These are phyloP conservation scores for Hemichromis elongatus DNA, from an alignment of 2,113 vertebrate species.

Conservation along the genomic window DNA sequence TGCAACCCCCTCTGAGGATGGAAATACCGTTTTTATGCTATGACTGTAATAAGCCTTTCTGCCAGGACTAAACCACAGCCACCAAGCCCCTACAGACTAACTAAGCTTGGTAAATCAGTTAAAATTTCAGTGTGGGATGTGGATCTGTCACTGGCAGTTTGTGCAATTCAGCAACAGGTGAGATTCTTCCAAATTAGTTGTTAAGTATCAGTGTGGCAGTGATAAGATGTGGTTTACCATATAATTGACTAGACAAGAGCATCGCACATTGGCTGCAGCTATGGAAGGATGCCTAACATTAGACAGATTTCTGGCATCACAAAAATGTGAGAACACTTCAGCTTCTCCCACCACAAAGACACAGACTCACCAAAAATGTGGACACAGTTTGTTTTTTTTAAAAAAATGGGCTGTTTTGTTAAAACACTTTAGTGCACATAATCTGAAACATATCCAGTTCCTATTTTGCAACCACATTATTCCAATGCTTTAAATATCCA, in stretches of 20 bases:
- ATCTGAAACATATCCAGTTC: background rate
- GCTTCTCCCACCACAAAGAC: background rate
- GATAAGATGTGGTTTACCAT: background rate
- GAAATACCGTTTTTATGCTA: background rate
- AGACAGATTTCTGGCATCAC: slow-evolving; percentile 2
- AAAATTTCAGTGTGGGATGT: background rate
- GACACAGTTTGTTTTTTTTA: background rate
- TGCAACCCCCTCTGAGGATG: background rate
- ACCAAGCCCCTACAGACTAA: background rate
- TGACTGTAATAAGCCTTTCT: background rate
- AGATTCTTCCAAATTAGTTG: background rate
- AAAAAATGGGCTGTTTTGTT: background rate
- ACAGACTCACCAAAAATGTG: background rate
- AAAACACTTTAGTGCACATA: background rate
- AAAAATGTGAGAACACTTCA: background rate
- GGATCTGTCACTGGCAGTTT: background rate
- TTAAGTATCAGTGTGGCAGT: slow-evolving; percentile 7
- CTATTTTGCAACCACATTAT: background rate
- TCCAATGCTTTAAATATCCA: background rate
- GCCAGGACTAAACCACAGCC: background rate
- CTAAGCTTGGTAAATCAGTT: background rate
- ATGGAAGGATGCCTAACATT: background rate
- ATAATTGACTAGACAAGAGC: background rate
- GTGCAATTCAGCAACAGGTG: slow-evolving; percentile 4
- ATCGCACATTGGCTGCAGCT: slow-evolving; percentile 8